Conservation (phyloP, 2,797 vertebrate genomes). For the Spinus olivaceus region DNA sequence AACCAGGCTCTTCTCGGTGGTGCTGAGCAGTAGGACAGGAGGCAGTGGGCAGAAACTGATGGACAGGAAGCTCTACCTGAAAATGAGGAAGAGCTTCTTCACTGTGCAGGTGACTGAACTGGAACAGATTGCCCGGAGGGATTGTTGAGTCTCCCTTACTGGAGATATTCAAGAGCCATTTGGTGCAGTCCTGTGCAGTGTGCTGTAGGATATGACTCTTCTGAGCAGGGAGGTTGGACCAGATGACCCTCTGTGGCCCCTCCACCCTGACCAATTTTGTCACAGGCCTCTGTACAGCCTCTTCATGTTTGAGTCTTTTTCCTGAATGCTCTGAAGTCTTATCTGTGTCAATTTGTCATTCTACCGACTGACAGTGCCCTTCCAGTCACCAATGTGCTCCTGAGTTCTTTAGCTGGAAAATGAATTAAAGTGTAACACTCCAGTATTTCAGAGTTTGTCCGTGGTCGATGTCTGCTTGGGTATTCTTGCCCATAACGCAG, state of each 20-base stretch:
- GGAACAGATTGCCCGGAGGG: background rate
- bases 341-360: background rate
- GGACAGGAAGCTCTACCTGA: background rate
- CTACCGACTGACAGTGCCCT: background rate
- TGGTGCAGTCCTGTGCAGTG: background rate
- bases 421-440: background rate
- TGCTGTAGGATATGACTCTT: background rate
- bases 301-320: background rate
- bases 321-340: background rate
- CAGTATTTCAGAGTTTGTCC: background rate
- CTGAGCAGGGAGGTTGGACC: background rate
- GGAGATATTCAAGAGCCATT: background rate
- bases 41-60: background rate
- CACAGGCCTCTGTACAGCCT: background rate
- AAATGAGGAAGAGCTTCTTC: background rate
- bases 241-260: background rate
- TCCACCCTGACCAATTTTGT: background rate
- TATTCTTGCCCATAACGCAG: fast-evolving
- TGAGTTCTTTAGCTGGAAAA: background rate
- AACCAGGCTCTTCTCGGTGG: background rate
- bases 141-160: background rate
- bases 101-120: background rate
- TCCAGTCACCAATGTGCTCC: background rate
- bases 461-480: background rate
- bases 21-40: background rate